Percentiles rank a stretch among this genome's conserved stretches.
phyloP scores from a whole-genome alignment of 2,113 vertebrate species.

The Protobothrops flavoviridis region DNA sequence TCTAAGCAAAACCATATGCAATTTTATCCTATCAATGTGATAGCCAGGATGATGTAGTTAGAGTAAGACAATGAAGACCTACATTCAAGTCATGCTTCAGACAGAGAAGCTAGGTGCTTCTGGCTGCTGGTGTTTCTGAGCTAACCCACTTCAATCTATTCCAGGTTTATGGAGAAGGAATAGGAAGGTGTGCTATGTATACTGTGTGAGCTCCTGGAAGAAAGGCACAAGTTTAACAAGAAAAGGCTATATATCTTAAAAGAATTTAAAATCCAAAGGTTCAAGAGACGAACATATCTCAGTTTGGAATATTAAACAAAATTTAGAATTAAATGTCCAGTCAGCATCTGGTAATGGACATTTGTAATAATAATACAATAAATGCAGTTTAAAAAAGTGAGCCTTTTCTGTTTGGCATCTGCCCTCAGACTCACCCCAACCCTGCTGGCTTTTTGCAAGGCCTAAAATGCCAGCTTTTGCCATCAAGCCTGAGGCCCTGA shows the following conservation, averaged over 20 bases:
- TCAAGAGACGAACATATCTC: conserved; percentile 8
- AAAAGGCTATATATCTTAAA: background rate
- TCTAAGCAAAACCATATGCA: background rate
- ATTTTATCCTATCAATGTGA: background rate
- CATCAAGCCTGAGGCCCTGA: background rate
- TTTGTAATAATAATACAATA: conserved; percentile 7
- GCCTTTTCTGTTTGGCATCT: background rate
- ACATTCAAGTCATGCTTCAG: background rate
- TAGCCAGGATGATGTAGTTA: background rate
- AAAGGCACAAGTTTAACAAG: background rate
- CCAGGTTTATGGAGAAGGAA: background rate
- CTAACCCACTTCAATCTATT: background rate
- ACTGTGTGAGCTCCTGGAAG: background rate
- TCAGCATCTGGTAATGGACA: background rate
- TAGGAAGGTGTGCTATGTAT: background rate
- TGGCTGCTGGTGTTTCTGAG: background rate
- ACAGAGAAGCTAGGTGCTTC: background rate
- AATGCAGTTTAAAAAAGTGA: background rate
- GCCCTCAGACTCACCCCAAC: background rate
- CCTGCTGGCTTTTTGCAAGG: background rate
- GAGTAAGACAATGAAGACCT: background rate
- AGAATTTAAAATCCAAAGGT: conserved; percentile 3
- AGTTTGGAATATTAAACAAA: background rate
- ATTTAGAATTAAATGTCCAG: background rate
- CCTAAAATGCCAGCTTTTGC: background rate